Evolutionary conservation across 2,113 vertebrate genomes (phyloP).

Genomic region (Falcunculus frontatus): DNA sequence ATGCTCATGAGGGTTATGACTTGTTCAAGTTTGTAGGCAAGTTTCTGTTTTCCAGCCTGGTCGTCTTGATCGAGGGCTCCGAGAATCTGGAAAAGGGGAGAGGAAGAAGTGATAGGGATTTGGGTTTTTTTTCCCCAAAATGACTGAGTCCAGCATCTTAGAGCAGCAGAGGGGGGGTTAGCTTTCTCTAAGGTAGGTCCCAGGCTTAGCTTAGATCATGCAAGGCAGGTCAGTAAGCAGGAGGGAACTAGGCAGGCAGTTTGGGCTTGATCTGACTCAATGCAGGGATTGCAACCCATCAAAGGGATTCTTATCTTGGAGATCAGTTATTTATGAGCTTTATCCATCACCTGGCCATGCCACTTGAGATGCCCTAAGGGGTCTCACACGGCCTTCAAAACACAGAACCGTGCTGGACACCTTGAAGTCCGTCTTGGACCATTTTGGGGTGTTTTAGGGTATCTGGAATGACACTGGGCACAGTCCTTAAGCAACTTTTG

Average conservation of each 20-base stretch:
- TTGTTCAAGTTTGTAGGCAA: slow-evolving; percentile 99
- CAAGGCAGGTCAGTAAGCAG: not conserved
- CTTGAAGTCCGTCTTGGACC: not conserved
- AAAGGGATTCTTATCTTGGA: not conserved
- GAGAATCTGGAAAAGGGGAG: slow-evolving; percentile 82
- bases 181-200: not conserved
- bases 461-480: not conserved
- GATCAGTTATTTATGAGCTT: not conserved
- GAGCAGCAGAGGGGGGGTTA: not conserved
- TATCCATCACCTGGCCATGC: not conserved
- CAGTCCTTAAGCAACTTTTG: not conserved
- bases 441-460: not conserved
- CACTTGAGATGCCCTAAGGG: not conserved
- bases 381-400: not conserved
- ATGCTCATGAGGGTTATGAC: slow-evolving; percentile 98
- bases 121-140: not conserved
- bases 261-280: not conserved
- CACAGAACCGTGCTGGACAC: not conserved
- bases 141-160: not conserved
- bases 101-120: not conserved
- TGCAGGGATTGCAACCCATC: not conserved
- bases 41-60: slow-evolving; percentile 94
- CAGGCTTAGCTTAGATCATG: not conserved
- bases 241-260: not conserved
- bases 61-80: slow-evolving; percentile 92